phyloP scores from a whole-genome alignment of 1,140 invertebrate species.

The Bacillus rossius region DNA sequence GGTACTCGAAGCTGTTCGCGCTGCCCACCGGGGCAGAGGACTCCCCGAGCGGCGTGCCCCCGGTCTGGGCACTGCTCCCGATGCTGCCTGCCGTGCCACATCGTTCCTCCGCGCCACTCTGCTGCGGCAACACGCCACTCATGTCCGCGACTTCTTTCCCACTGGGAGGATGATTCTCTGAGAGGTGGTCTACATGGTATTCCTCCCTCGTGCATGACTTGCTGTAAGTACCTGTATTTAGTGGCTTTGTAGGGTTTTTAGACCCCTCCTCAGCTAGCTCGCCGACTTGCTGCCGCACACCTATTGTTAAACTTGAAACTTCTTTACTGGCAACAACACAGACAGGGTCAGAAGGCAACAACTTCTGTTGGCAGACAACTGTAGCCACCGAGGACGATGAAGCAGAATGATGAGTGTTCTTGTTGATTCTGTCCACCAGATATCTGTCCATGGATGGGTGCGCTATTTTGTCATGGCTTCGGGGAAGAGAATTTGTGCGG shows the following conservation, averaged over 20 bases:
- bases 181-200: no score
- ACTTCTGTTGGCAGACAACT: conserved; percentile 37
- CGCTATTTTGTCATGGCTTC: conserved; percentile 30
- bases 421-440: not conserved
- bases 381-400: conserved; percentile 43
- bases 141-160: no score
- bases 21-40: conserved; percentile 27
- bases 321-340: no score
- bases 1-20: conserved; percentile 48
- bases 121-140: no score
- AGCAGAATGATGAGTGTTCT: not conserved
- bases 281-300: no score
- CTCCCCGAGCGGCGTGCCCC: not conserved
- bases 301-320: no score
- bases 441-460: no score
- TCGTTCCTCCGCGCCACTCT: conserved; percentile 8
- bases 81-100: conserved; percentile 13
- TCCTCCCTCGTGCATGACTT: no score
- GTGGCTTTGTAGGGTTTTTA: no score
- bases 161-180: no score
- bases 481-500: not conserved
- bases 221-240: no score
- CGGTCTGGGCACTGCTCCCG: conserved; percentile 2
- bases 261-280: no score
- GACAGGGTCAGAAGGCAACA: conserved; percentile 1